phyloP scores from a whole-genome alignment of 2,797 vertebrate genomes.

The Carduelis carduelis region DNA sequence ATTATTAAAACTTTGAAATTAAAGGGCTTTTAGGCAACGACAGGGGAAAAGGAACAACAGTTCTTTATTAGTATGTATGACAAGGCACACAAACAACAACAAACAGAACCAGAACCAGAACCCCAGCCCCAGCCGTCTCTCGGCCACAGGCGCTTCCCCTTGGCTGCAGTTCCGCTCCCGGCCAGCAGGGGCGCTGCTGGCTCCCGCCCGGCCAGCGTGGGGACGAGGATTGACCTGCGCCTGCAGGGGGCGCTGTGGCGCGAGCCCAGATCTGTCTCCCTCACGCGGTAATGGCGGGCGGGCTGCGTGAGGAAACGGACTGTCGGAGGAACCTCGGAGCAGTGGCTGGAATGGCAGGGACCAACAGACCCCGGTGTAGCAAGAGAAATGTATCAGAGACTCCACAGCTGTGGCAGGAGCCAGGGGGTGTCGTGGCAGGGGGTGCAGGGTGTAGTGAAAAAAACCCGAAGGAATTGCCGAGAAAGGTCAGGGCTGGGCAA shows the following conservation, averaged over 20 bases:
- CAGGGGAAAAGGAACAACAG: not conserved
- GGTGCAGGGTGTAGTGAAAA: not conserved
- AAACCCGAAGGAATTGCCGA: accelerated
- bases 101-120: not conserved
- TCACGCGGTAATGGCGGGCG: not conserved
- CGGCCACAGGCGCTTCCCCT: accelerated
- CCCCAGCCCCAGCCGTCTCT: accelerated
- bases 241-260: not conserved
- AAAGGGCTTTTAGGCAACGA: not conserved
- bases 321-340: not conserved
- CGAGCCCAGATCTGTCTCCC: accelerated
- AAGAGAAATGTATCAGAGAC: not conserved
- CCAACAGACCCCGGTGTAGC: accelerated
- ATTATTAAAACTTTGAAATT: not conserved
- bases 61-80: not conserved
- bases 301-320: accelerated
- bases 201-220: accelerated
- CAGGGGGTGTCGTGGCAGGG: accelerated
- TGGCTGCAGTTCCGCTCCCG: accelerated
- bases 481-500: accelerated
- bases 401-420: not conserved
- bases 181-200: not conserved
- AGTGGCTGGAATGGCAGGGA: accelerated
- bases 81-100: not conserved
- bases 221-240: accelerated